These are phyloP conservation scores for Notodonta ziczac DNA, from an alignment of 2,888 invertebrate species.

Conservation along the genomic window DNA sequence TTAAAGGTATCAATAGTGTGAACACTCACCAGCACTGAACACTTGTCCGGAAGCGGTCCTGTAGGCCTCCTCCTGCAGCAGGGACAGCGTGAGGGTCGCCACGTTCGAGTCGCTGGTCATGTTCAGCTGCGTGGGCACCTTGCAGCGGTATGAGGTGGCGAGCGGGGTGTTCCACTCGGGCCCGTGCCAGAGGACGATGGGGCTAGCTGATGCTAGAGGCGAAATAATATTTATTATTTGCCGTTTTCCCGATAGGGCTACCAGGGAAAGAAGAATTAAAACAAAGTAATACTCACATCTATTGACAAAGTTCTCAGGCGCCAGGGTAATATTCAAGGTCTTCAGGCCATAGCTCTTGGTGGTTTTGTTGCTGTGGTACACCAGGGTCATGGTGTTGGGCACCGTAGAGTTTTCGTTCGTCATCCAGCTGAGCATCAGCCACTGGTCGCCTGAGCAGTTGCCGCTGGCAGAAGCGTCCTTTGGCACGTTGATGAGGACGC, in stretches of 20 bases:
- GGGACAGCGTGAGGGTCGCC: conserved; percentile 83
- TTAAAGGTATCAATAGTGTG: neutral
- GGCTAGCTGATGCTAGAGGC: conserved; percentile 49
- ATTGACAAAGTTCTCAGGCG: conserved; percentile 71
- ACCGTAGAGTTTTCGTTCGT: conserved; percentile 28
- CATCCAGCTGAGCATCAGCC: conserved; percentile 54
- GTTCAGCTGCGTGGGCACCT: conserved; percentile 83
- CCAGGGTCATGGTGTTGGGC: conserved; percentile 56
- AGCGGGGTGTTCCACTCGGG: conserved; percentile 85
- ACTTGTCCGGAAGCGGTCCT: conserved; percentile 71
- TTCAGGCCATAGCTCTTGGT: conserved; percentile 59
- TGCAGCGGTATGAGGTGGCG: conserved; percentile 90
- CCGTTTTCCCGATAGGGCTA: too few relatives aligned
- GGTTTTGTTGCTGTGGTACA: conserved; percentile 62
- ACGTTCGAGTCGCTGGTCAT: conserved; percentile 66
- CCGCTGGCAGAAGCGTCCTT: conserved; percentile 54
- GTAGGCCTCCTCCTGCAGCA: conserved; percentile 91
- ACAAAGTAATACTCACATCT: conserved; percentile 53
- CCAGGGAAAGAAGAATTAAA: too few relatives aligned
- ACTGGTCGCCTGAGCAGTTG: conserved; percentile 60
- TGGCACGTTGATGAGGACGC: conserved; percentile 63
- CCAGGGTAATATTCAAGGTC: conserved; percentile 60
- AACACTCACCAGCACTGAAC: conserved; percentile 87
- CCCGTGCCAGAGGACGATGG: conserved; percentile 76
- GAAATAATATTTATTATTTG: neutral